These are phyloP conservation scores for Ormyrus thymus DNA, from an alignment of 2,888 invertebrate species.

Conservation along the genomic window DNA sequence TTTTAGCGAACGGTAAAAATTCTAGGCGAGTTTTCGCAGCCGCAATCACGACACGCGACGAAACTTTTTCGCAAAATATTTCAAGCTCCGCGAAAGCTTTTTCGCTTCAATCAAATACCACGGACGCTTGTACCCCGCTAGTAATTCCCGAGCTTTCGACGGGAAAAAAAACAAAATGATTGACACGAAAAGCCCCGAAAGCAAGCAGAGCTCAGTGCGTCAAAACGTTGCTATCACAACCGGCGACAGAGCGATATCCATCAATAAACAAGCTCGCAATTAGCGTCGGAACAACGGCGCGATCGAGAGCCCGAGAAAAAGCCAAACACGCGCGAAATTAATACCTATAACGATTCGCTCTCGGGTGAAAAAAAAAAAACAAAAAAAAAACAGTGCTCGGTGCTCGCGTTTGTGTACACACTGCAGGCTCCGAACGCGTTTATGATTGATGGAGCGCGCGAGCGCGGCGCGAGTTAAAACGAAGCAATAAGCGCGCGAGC, in stretches of 20 bases:
- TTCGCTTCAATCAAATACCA: too few species aligned
- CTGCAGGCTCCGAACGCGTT: not conserved
- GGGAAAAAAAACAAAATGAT: too few species aligned
- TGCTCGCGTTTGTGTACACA: not conserved
- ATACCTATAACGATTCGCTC: slow-evolving; percentile 33
- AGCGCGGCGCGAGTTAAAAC: not conserved
- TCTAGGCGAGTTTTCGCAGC: too few species aligned
- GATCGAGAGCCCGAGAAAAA: not conserved
- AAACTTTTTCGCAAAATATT: too few species aligned
- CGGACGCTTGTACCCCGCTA: too few species aligned
- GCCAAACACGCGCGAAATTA: slow-evolving; percentile 22
- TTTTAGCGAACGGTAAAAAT: too few species aligned
- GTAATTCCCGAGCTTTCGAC: too few species aligned
- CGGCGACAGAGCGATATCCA: not conserved
- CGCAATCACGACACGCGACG: too few species aligned
- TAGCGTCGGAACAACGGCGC: slow-evolving; percentile 21
- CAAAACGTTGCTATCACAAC: not conserved
- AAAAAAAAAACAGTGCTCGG: not conserved
- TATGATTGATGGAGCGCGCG: slow-evolving; percentile 44
- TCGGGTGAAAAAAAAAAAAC: not conserved
- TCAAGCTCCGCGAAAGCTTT: too few species aligned
- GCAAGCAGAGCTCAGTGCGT: too few species aligned
- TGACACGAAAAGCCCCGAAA: too few species aligned
- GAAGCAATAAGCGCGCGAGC: slow-evolving; percentile 2
- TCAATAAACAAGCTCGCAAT: slow-evolving; percentile 21